These are phyloP conservation scores for Stenopsyche tienmushanensis DNA, from an alignment of 1,140 invertebrate species.

Conservation along the genomic window DNA sequence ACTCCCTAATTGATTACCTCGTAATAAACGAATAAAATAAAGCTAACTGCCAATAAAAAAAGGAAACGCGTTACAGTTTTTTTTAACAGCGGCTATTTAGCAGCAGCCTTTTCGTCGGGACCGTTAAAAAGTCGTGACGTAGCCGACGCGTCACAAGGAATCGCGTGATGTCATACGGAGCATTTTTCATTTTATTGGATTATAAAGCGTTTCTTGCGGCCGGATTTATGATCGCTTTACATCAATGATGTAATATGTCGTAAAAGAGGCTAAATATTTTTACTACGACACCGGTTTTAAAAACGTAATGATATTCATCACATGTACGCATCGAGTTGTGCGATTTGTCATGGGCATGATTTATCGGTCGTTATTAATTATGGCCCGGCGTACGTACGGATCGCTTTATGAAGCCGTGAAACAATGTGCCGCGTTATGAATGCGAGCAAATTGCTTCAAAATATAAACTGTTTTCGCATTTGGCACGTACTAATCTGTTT, in stretches of 20 bases:
- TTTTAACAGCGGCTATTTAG: slow-evolving; percentile 13
- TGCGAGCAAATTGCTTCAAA: no score
- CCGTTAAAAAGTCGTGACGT: slow-evolving; percentile 29
- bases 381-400: no score
- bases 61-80: slow-evolving; percentile 36
- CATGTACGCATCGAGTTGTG: no score
- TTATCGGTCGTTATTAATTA: no score
- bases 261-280: background rate
- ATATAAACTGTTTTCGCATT: no score
- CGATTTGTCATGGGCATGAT: no score
- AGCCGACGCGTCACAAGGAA: slow-evolving; percentile 12
- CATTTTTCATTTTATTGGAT: slow-evolving; percentile 16
- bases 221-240: slow-evolving; percentile 1
- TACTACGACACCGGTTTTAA: background rate
- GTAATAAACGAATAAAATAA: slow-evolving; percentile 42
- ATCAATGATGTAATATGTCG: background rate
- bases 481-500: no score
- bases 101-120: slow-evolving; percentile 11
- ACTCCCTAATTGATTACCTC: slow-evolving; percentile 41
- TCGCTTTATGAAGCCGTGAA: no score
- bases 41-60: slow-evolving; percentile 39
- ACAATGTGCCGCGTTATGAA: no score
- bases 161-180: slow-evolving; percentile 36
- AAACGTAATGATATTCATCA: background rate
- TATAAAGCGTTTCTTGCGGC: background rate